A percentile compares a stretch with the other conserved stretches of the same genome.
phyloP scores from a whole-genome alignment of 2,797 vertebrate species.

The Taenioides sp. region DNA sequence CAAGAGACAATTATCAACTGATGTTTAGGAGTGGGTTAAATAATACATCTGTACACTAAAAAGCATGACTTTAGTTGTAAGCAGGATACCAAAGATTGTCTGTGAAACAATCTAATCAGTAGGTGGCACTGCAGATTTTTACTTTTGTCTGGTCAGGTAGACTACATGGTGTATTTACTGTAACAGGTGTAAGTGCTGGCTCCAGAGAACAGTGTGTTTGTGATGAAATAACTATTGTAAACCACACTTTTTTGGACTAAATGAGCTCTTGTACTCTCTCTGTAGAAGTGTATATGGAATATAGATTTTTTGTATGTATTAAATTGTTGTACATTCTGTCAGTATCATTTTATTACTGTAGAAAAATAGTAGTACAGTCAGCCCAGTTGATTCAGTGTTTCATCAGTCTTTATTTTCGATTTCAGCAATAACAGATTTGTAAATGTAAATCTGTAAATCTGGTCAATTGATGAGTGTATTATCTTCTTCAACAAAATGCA shows the following conservation, averaged over 20 bases:
- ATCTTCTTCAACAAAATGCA: not conserved
- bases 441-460: no score
- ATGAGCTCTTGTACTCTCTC: no score
- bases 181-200: not conserved
- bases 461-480: no score
- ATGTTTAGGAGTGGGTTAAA: not conserved
- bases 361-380: not conserved
- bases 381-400: not conserved
- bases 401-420: not conserved
- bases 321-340: not conserved
- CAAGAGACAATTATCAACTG: not conserved
- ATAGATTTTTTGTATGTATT: not conserved
- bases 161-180: not conserved
- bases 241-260: no score
- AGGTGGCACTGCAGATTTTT: not conserved
- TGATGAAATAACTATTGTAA: no score
- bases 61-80: not conserved
- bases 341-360: not conserved
- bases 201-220: no score
- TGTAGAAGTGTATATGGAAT: not conserved
- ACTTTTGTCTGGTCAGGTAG: not conserved
- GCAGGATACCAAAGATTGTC: not conserved
- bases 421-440: no score
- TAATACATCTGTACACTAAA: no score
- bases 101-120: not conserved